phyloP scores from a whole-genome alignment of 2,888 invertebrate genomes.

The Meloe dianella region DNA sequence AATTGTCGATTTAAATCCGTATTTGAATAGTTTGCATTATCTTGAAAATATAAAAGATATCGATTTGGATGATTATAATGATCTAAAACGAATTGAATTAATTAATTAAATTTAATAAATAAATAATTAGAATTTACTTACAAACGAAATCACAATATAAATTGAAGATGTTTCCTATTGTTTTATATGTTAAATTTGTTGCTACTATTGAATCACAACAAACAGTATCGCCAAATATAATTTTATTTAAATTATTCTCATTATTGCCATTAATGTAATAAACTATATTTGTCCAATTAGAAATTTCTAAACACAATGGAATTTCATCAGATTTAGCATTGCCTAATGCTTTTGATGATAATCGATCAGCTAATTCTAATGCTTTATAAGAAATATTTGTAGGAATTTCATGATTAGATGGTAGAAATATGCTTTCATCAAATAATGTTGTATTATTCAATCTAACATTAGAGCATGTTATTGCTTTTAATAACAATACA shows the following conservation, averaged over 20 bases:
- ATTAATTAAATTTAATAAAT: not conserved
- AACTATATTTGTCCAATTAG: slow-evolving; percentile 39
- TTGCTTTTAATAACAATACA: slow-evolving; percentile 36
- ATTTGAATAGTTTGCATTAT: slow-evolving; percentile 16
- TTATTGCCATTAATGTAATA: slow-evolving; percentile 35
- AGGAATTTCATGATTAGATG: not conserved
- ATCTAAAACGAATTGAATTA: slow-evolving; percentile 30
- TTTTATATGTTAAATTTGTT: slow-evolving; percentile 30
- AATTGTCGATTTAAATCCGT: slow-evolving; percentile 39
- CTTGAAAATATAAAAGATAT: slow-evolving; percentile 32
- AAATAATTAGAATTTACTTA: slow-evolving; percentile 27
- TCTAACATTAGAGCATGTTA: not conserved
- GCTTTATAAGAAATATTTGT: slow-evolving; percentile 28
- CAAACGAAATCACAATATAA: slow-evolving; percentile 31
- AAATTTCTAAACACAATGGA: slow-evolving; percentile 38
- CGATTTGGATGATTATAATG: slow-evolving; percentile 24
- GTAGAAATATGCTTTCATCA: slow-evolving; percentile 3
- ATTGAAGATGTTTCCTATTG: slow-evolving; percentile 34
- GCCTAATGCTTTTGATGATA: slow-evolving; percentile 41
- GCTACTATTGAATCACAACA: slow-evolving; percentile 29
- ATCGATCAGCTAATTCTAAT: slow-evolving; percentile 37
- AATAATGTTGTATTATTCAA: slow-evolving; percentile 11
- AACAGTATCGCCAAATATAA: slow-evolving; percentile 30
- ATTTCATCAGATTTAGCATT: slow-evolving; percentile 33
- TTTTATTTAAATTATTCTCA: slow-evolving; percentile 22